These are phyloP conservation scores for Folsomia candida DNA, from an alignment of 2,888 invertebrate genomes.

Conservation along the genomic window DNA sequence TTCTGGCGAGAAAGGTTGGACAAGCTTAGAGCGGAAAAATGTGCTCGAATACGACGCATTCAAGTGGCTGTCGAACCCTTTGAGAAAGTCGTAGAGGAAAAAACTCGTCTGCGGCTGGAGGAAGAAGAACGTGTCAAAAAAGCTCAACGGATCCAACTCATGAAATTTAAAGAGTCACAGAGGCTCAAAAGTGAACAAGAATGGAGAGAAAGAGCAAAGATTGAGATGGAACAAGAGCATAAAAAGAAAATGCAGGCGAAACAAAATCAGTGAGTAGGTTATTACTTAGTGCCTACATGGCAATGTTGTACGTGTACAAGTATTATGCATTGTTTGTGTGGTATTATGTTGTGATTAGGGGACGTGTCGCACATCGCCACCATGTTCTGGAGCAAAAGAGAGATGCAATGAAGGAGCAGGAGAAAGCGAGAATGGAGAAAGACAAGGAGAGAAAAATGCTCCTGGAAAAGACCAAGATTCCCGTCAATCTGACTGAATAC, in stretches of 20 bases:
- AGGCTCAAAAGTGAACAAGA: constrained; percentile 6
- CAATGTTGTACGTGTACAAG: too few species aligned
- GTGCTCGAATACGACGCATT: constrained; percentile 29
- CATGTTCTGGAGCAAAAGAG: constrained; percentile 16
- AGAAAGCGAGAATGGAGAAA: constrained; percentile 22
- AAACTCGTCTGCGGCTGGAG: constrained; percentile 12
- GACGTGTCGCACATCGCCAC: constrained; percentile 37
- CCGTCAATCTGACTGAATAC: too few species aligned
- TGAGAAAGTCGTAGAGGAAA: constrained; percentile 25
- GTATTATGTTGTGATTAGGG: too few species aligned
- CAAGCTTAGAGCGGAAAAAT: constrained; percentile 34
- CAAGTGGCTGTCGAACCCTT: constrained; percentile 35
- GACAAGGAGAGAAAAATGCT: constrained; percentile 11
- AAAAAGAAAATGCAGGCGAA: constrained; percentile 14
- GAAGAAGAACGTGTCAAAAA: constrained; percentile 18
- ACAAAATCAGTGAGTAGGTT: constrained; percentile 18
- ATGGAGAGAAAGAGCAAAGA: constrained; percentile 9
- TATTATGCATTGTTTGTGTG: too few species aligned
- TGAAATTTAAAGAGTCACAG: constrained; percentile 21
- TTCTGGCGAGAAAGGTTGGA: constrained; percentile 39
- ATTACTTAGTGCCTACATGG: too few species aligned
- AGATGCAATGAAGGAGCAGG: constrained; percentile 17
- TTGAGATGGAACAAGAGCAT: constrained; percentile 13
- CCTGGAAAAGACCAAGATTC: constrained; percentile 40
- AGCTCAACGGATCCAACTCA: constrained; percentile 25